Base-by-base conservation (phyloP, 92 coral and sea anemone genomes). In the Porites lobata region DNA sequence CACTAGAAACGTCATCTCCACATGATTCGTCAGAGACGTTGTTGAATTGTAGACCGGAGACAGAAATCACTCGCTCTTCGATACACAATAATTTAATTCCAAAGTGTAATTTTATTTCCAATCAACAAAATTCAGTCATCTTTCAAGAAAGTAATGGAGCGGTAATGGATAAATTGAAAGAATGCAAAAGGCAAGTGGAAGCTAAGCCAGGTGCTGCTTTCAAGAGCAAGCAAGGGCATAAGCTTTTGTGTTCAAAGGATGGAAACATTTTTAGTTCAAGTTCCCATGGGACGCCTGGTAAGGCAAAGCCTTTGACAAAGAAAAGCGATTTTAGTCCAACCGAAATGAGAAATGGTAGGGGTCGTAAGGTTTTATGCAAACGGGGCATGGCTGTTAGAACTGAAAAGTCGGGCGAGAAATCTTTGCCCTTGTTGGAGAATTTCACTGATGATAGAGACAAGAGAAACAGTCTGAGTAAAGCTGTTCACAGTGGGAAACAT, bases 171-270 rank as follows among this genome's bases (percentile, higher is more conserved):
- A 67, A 67, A 10, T 24, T 2, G 4, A 24, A 0, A 10, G 72
- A 12, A 8, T 58, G 15, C 3, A 18, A 24, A 58, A 15, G 9
- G 67, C 17, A 58, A 17, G 21, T 3, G 8, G 66, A 58, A 24
- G 26, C 22, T 18, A 14, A 15, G 58, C 26, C 69, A 9, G 5
- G 4, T 29, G 13, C 21, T 14, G 24, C 21, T 24, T 0, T 18
- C 0, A 59, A 58, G 68, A 56, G 17, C 68, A 29, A 67, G 29
- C 43, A 24, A 12, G 52, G 29, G 58, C 5, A 10, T 13, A 19
- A 14, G 78, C 78, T 74, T 52, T 74, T 17, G 32, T 20, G 22
- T 26, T 76, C 22, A 76, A 76, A 76, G 22, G 58, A 29, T 52
- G 3, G 15, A 13, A 29, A 62, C 17, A 12, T 22, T 58, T 51